phyloP scores from a whole-genome alignment of 2,113 vertebrate species.

The Equus quagga region DNA sequence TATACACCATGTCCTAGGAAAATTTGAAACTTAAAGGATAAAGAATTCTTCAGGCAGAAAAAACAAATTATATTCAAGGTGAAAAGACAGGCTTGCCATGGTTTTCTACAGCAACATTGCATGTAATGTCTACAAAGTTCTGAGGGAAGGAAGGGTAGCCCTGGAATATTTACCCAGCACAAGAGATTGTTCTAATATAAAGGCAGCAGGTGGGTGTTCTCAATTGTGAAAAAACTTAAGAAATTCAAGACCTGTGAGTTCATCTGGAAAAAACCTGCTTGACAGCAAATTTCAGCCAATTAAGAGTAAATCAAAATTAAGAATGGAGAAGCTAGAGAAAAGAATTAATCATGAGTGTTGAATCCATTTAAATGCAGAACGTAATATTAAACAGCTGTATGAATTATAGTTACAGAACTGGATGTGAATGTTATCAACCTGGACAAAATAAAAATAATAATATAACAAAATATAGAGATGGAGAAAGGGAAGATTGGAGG shows the following conservation, averaged over 20 bases:
- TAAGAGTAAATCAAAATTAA: background rate
- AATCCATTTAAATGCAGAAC: background rate
- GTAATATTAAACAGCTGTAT: background rate
- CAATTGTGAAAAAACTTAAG: background rate
- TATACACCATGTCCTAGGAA: background rate
- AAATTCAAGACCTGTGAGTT: background rate
- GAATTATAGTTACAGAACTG: background rate
- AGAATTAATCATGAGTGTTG: background rate
- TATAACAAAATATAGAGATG: background rate
- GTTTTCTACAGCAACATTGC: slow-evolving; percentile 12
- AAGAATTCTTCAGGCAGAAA: background rate
- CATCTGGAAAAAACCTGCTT: background rate
- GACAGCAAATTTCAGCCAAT: background rate
- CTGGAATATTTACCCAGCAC: background rate
- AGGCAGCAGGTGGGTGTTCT: background rate
- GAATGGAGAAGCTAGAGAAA: background rate
- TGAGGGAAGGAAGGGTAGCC: background rate
- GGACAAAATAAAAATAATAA: background rate
- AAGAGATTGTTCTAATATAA: background rate
- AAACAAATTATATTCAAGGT: background rate
- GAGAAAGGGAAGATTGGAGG: background rate
- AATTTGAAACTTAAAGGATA: background rate
- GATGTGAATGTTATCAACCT: background rate
- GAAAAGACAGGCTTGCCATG: background rate
- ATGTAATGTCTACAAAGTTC: background rate